Evolutionary conservation across 2,888 invertebrate species (phyloP).

Genomic region (Heliconius charithonia): DNA sequence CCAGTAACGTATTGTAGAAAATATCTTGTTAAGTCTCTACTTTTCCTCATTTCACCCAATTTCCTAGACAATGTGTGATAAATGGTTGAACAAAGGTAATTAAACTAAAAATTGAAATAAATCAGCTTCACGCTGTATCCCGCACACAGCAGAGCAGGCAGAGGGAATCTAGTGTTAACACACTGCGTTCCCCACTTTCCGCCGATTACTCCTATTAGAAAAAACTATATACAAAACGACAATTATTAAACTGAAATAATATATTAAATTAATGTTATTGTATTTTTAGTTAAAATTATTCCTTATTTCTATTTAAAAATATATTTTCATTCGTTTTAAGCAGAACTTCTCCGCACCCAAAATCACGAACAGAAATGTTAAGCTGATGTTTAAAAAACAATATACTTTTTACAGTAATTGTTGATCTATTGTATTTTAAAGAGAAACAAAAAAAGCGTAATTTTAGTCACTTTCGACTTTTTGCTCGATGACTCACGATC

Average conservation of each 20-base stretch:
- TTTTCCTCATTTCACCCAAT: no score
- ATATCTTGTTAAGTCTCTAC: no score
- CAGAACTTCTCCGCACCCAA: not conserved
- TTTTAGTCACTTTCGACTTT: constrained; percentile 59
- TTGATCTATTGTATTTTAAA: constrained; percentile 14
- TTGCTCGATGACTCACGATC: constrained; percentile 69
- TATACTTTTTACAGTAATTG: not conserved
- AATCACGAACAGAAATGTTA: not conserved
- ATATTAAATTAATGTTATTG: not conserved
- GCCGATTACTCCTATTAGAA: no score
- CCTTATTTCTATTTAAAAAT: not conserved
- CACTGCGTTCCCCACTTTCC: no score
- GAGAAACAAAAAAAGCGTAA: constrained; percentile 49
- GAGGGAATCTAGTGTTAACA: no score
- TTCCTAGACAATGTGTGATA: no score
- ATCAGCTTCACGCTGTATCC: no score
- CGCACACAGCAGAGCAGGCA: no score
- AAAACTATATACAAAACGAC: not conserved
- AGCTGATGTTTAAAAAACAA: not conserved
- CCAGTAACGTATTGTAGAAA: no score
- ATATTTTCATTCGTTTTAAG: not conserved
- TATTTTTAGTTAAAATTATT: not conserved
- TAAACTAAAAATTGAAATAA: no score
- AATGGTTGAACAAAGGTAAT: no score
- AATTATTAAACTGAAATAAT: not conserved